Conservation (phyloP, 2,113 vertebrate genomes). For the Uria aalge region DNA sequence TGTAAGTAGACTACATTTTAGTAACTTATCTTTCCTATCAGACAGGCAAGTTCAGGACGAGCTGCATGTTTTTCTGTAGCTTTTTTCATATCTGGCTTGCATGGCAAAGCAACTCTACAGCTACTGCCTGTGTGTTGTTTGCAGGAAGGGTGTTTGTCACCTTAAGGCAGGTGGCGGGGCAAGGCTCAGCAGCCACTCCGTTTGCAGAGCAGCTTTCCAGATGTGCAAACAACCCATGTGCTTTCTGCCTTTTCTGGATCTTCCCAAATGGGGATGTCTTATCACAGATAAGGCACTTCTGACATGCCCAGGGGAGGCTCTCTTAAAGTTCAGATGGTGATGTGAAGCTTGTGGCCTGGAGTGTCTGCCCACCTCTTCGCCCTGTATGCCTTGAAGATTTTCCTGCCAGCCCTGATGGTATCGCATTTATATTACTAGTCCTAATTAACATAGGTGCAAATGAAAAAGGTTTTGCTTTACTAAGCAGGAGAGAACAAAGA, state of each 20-base stretch:
- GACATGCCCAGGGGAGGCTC: neutral
- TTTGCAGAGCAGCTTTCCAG: neutral
- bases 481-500: constrained; percentile 21
- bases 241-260: neutral
- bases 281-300: neutral
- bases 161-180: neutral
- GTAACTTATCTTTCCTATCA: neutral
- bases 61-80: accelerated
- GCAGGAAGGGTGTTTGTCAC: neutral
- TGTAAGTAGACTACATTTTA: neutral
- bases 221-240: accelerated
- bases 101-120: neutral
- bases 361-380: neutral
- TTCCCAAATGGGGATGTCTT: neutral
- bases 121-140: neutral
- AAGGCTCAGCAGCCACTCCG: neutral
- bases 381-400: neutral
- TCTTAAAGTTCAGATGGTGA: neutral
- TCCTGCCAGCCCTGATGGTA: neutral
- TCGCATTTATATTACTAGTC: neutral
- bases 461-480: constrained; percentile 26
- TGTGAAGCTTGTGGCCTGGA: accelerated
- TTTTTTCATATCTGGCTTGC: neutral
- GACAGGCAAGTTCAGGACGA: neutral
- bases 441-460: constrained; percentile 48